Base-by-base conservation (phyloP, 2,113 vertebrate genomes). In the Gallinago media region DNA sequence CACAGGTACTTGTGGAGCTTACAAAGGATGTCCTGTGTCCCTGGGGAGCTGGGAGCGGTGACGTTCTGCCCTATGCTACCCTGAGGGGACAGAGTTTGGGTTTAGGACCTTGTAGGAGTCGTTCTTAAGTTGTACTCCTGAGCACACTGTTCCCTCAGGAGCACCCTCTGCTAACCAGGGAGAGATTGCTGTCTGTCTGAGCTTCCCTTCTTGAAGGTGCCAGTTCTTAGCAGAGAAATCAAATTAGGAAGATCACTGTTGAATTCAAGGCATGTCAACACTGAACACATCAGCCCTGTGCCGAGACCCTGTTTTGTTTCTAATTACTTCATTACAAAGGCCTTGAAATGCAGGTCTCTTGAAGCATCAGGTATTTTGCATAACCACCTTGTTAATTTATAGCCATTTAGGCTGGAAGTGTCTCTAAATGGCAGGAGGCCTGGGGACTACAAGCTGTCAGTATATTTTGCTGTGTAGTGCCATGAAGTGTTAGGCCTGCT, bases 11-110 rank as follows among this genome's bases (percentile, higher is more conserved):
- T 27, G 23, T 44, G 42, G 61, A 73, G 46, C 54, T 44, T 72
- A 9, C 16, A 29, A 29, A 16, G 4, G 4, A 27, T 58, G 12
- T 58, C 26, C 5, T 13, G 15, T 79, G 47, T 68, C 54, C 36
- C 67, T 0, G 6, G 38, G 49, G 15, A 47, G 49, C 58, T 70
- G 2, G 0, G 47, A 54, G 27, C 47, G 65, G 63, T 36, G 40
- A 32, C 0, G 0, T 38, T 20, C 26, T 76, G 32, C 34, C 15
- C 50, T 78, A 5, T 2, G 0, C 31, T 47, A 56, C 31, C 14
- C 58, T 72, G 29, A 65, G n/a, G 23, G 50, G 21, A 49, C 32
- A 47, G 62, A 52, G 65, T 19, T 13, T 0, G 2, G 46, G 7
- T 6, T 42, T 36, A 79, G 61, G 42, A 46, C 22, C 7, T 12